phyloP scores from a whole-genome alignment of 2,888 invertebrate genomes.

The Parthenolecanium corni region DNA sequence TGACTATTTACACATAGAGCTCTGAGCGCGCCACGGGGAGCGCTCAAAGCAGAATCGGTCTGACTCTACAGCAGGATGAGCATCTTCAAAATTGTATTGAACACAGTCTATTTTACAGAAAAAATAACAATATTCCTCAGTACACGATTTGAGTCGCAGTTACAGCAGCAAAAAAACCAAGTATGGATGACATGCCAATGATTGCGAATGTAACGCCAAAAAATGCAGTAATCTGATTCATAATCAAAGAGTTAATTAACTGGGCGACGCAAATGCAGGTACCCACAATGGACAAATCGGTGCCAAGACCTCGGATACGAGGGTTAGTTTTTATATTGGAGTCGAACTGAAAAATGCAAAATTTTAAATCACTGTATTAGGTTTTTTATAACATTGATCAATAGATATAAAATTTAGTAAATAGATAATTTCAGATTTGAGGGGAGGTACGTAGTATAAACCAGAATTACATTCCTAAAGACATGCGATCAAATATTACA shows the following conservation, averaged over 20 bases:
- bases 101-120: too few relatives aligned
- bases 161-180: slow-evolving; percentile 74
- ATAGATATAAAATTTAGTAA: too few relatives aligned
- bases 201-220: slow-evolving; percentile 80
- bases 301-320: slow-evolving; percentile 74
- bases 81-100: too few relatives aligned
- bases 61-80: too few relatives aligned
- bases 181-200: slow-evolving; percentile 67
- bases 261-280: slow-evolving; percentile 94
- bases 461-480: too few relatives aligned
- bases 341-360: slow-evolving; percentile 43
- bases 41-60: too few relatives aligned
- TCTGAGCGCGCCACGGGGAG: too few relatives aligned
- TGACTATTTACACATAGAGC: too few relatives aligned
- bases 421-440: too few relatives aligned
- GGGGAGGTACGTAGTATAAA: too few relatives aligned
- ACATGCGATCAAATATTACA: too few relatives aligned
- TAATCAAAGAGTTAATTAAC: slow-evolving; percentile 72
- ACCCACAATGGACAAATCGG: slow-evolving; percentile 86
- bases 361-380: neutral
- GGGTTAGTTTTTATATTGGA: slow-evolving; percentile 44
- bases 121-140: slow-evolving; percentile 53
- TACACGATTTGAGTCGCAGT: slow-evolving; percentile 81
- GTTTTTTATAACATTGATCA: too few relatives aligned
- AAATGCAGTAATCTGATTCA: slow-evolving; percentile 70